These are phyloP conservation scores for Hesperophylax magnus DNA, from an alignment of 1,140 invertebrate species.

Conservation along the genomic window DNA sequence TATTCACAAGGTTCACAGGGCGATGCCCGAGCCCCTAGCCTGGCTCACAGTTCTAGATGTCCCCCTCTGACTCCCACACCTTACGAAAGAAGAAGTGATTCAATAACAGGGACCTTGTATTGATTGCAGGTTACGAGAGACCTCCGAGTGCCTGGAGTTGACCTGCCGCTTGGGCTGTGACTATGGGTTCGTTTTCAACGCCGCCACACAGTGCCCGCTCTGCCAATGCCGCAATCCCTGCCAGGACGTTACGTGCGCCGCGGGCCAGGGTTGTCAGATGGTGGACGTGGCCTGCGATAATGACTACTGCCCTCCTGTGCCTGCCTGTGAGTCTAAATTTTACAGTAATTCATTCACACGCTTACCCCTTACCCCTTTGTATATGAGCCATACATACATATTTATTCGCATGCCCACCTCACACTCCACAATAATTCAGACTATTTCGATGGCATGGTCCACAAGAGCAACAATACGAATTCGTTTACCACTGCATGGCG, in stretches of 20 bases:
- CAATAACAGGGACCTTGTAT: not conserved
- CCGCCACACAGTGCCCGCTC: slow-evolving; percentile 77
- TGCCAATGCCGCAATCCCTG: slow-evolving; percentile 88
- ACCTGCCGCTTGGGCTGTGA: slow-evolving; percentile 85
- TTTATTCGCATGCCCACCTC: no score
- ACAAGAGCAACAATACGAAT: no score
- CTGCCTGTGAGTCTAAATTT: slow-evolving; percentile 76
- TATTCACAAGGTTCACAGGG: no score
- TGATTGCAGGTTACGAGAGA: slow-evolving; percentile 69
- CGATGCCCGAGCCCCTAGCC: no score
- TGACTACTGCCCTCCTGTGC: slow-evolving; percentile 85
- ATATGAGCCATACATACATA: no score
- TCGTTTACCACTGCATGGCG: no score
- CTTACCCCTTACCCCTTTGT: no score
- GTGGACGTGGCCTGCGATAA: slow-evolving; percentile 86
- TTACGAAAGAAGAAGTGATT: not conserved
- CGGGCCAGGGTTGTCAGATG: slow-evolving; percentile 79
- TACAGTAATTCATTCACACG: no score
- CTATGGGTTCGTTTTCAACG: slow-evolving; percentile 83
- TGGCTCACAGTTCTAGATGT: no score
- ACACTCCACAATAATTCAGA: no score
- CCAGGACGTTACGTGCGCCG: slow-evolving; percentile 73
- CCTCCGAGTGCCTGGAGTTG: slow-evolving; percentile 77
- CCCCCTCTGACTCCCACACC: no score
- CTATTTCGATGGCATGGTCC: no score